phyloP scores from a whole-genome alignment of 2,888 invertebrate genomes.

The Ornithoptera priamus region DNA sequence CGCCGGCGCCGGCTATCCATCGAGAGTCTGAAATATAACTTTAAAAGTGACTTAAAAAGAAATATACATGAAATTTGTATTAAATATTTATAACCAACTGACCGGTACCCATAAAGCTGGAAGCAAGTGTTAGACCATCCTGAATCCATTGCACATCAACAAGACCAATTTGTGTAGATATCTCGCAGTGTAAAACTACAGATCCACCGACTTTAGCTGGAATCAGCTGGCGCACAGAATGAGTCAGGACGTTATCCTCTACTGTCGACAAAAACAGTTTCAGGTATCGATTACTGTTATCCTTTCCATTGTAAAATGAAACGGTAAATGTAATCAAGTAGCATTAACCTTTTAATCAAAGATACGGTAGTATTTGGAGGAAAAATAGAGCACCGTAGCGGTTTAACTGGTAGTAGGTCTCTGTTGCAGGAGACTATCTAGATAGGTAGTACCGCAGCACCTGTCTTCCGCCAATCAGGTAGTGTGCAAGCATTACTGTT shows the following conservation, averaged over 20 bases:
- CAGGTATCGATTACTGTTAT: neutral
- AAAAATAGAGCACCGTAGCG: no score
- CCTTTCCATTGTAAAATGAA: neutral
- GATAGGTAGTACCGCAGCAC: no score
- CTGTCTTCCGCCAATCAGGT: no score
- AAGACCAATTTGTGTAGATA: conserved; percentile 64
- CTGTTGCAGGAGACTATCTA: no score
- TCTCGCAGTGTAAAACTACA: conserved; percentile 64
- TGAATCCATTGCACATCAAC: conserved; percentile 70
- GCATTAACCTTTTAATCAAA: no score
- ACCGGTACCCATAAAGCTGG: conserved; percentile 65
- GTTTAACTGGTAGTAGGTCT: no score
- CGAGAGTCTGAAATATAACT: conserved; percentile 53
- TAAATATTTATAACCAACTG: conserved; percentile 32
- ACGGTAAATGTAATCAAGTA: no score
- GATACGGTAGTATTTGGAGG: no score
- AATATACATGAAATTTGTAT: neutral
- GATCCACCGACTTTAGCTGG: conserved; percentile 66
- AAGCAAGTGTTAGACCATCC: conserved; percentile 64
- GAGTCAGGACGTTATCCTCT: conserved; percentile 64
- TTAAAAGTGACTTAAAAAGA: neutral
- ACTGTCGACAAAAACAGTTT: conserved; percentile 45
- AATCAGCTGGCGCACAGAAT: conserved; percentile 61
- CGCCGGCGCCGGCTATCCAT: conserved; percentile 68
- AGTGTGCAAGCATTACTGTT: no score